Base-by-base conservation (phyloP, 2,797 vertebrate species). In the Crocodylus rhombifer region DNA sequence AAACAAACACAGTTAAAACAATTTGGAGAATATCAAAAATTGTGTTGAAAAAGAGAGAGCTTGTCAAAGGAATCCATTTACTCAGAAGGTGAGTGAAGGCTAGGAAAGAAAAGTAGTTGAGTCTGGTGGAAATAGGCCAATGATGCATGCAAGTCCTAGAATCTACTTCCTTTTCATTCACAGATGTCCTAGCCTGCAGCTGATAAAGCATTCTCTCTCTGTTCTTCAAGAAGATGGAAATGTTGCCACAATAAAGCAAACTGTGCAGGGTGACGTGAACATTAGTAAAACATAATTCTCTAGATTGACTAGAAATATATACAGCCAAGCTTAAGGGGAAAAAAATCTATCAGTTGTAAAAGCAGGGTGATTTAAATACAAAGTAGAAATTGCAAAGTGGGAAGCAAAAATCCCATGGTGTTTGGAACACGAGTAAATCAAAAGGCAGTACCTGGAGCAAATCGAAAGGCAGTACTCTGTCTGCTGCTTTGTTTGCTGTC, bases 141-240 rank as follows among this genome's bases (percentile, higher is more conserved):
- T 12, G 1, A 42, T 5, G 6, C 4, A 67, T 80, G 62, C 13
- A 3, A 33, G 6, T 56, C 21, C 26, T 2, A 81, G 21, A 3
- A 15, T 56, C 21, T 56, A 17, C 2, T 90, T 73, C 83, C 2
- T 61, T 78, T 71, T 67, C n/a, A 7, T 5, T 28, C n/a, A 16
- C 30, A 13, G 17, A 14, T 4, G 11, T 14, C 23, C 13, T 25
- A 91, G 14, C 2, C 71, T 93, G 26, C 9, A 56, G 81, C 76
- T 2, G 5, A 1, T 26, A 80, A 61, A 67, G 12, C 5, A 81
- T 87, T 4, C 4, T 5, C 30, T 2, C 0, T 1, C 5, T 60
- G 71, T 86, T 55, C 14, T 88, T 86, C 3, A 73, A 4, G 2
- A 30, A 36, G 42, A 51, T 3, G 42, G 42, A 51, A 51, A 51